Base-by-base conservation (phyloP, 2,113 vertebrate species). In the Eolophus roseicapilla region DNA sequence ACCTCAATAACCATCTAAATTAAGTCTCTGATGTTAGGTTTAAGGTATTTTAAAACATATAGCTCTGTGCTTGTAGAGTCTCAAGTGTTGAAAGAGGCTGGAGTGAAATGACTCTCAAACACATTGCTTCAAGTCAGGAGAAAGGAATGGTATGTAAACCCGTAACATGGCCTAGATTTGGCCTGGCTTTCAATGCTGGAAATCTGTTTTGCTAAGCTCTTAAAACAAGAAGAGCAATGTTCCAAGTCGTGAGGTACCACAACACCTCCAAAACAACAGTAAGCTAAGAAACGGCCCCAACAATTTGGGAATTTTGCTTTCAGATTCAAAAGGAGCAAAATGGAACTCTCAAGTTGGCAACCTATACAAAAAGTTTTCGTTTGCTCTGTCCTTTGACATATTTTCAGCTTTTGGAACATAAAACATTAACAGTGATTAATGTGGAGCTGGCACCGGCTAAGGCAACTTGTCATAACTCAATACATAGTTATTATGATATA, bases 391-490 rank as follows among this genome's bases (percentile, higher is more conserved):
- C 60, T 93, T 91, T 92, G 75, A 88, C 71, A 88, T 76, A 90
- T 90, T 83, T 90, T 92, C 95, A 75, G 71, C 55, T 93, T 95
- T 91, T 86, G 47, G 79, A 92, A 88, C 47, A 64, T 50, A 63
- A 92, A 68, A 87, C 12, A 16, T 63, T 86, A 90, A 29, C 53
- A 90, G 27, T 69, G 82, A 95, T 91, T 95, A 93, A 90, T 2
- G 3, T 55, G 29, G 33, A 75, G 73, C 60, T 93, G 76, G 71
- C 55, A 88, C 0, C 0, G 50, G 57, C 47, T 85, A 92, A 93
- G 44, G 55, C 88, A 92, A 83, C 71, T 94, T 90, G 78, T 85
- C 86, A 84, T 75, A 90, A 71, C 75, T 88, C 82, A 88, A 57
- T 71, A 75, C 57, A 86, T 55, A 0, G 5, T 77, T 94, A 60